Evolutionary conservation across 2,113 vertebrate species (phyloP).

Genomic region (Tychaedon coryphoeus): DNA sequence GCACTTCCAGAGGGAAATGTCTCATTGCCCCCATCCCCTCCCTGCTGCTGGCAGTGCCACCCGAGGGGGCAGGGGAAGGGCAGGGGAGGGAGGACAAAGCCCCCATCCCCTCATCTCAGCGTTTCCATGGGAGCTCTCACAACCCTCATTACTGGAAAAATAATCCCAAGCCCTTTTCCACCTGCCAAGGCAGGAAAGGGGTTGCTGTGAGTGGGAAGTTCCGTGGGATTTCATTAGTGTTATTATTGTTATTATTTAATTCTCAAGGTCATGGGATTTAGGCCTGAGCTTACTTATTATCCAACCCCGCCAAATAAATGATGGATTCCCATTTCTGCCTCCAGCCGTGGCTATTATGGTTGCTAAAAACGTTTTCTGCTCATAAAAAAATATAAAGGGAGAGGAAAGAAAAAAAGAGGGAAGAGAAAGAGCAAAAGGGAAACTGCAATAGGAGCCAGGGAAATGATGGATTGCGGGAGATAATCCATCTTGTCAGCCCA

Average conservation of each 20-base stretch:
- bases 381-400: background rate
- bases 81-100: background rate
- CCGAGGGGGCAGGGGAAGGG: background rate
- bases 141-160: background rate
- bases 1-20: background rate
- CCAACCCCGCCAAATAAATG: conserved; percentile 67
- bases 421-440: conserved; percentile 22
- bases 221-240: conserved; percentile 6
- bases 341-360: conserved; percentile 67
- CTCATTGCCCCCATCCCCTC: background rate
- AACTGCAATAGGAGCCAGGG: conserved; percentile 48
- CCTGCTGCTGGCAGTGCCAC: background rate
- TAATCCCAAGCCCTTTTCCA: background rate
- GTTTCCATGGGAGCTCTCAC: background rate
- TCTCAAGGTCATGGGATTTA: conserved; percentile 71
- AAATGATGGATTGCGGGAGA: conserved; percentile 39
- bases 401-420: background rate
- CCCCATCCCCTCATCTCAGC: background rate
- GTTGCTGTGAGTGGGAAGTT: background rate
- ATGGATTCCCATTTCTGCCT: conserved; percentile 62
- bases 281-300: conserved; percentile 68
- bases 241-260: conserved; percentile 53
- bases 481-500: conserved; percentile 69
- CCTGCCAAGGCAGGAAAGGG: background rate
- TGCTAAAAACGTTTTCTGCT: conserved; percentile 70